Percentiles rank a stretch among this genome's conserved stretches.
phyloP scores from a whole-genome alignment of 2,888 invertebrate species.

The Scrobipalpa atriplicella region DNA sequence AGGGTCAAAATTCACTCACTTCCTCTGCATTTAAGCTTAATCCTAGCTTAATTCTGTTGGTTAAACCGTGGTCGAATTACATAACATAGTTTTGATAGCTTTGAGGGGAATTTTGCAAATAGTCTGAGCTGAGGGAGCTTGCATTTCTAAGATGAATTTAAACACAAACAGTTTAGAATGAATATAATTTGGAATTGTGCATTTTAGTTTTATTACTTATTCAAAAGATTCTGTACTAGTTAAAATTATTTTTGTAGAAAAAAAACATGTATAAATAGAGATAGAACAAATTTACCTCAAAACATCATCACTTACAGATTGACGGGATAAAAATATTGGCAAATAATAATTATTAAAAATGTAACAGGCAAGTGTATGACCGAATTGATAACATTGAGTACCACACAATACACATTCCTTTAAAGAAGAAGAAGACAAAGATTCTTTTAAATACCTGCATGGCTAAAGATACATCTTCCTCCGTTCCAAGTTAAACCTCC shows the following conservation, averaged over 20 bases:
- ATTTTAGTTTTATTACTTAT: no score
- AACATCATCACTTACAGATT: no score
- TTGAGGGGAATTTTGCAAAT: conserved; percentile 1
- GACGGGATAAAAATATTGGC: no score
- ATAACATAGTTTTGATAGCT: conserved; percentile 3
- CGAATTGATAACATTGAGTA: no score
- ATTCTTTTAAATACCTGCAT: not conserved
- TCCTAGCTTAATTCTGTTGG: conserved; percentile 1
- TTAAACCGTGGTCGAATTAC: not conserved
- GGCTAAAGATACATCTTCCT: conserved; percentile 2
- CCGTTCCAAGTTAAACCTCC: conserved; percentile 19
- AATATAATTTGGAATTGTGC: no score
- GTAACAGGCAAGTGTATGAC: no score
- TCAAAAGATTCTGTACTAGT: no score
- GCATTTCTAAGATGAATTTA: not conserved
- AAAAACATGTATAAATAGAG: no score
- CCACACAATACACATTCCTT: no score
- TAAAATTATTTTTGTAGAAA: no score
- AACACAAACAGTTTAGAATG: not conserved
- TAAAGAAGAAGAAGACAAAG: not conserved
- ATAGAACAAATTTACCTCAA: no score
- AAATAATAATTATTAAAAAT: no score
- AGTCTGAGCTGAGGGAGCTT: not conserved
- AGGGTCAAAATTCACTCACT: conserved; percentile 4
- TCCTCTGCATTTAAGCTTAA: conserved; percentile 8